A percentile compares a stretch with the other conserved stretches of the same genome.
phyloP scores from a whole-genome alignment of 2,113 vertebrate genomes.

The Pampusana beccarii region DNA sequence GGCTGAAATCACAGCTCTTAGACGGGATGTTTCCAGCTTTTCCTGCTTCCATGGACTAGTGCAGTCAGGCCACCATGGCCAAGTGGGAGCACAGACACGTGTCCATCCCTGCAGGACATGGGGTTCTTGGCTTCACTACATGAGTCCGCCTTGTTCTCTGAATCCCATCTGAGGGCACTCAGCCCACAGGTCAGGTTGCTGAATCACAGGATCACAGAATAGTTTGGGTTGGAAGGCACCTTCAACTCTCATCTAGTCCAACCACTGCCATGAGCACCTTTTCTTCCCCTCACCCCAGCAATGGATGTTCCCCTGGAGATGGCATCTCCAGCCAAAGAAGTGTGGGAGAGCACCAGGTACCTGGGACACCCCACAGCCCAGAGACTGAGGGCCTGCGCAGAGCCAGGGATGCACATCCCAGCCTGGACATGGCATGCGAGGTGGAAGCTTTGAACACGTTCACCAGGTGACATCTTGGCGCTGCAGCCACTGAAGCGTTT shows the following conservation, averaged over 20 bases:
- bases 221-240: no score
- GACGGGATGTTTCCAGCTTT: fast-evolving
- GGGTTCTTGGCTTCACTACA: fast-evolving
- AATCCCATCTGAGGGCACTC: no score
- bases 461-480: no score
- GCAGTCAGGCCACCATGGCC: not conserved
- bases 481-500: not conserved
- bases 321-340: not conserved
- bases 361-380: not conserved
- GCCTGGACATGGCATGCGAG: fast-evolving
- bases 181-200: fast-evolving
- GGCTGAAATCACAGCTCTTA: not conserved
- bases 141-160: not conserved
- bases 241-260: no score
- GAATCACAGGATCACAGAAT: not conserved
- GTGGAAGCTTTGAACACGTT: not conserved
- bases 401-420: not conserved
- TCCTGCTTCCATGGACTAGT: not conserved
- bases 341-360: not conserved
- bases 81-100: fast-evolving
- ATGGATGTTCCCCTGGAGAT: fast-evolving
- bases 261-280: no score
- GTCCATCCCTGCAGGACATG: fast-evolving
- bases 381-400: no score
- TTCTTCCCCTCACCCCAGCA: not conserved